Base-by-base conservation (phyloP, 2,888 invertebrate species). In the Macrosoma leucophasiata region DNA sequence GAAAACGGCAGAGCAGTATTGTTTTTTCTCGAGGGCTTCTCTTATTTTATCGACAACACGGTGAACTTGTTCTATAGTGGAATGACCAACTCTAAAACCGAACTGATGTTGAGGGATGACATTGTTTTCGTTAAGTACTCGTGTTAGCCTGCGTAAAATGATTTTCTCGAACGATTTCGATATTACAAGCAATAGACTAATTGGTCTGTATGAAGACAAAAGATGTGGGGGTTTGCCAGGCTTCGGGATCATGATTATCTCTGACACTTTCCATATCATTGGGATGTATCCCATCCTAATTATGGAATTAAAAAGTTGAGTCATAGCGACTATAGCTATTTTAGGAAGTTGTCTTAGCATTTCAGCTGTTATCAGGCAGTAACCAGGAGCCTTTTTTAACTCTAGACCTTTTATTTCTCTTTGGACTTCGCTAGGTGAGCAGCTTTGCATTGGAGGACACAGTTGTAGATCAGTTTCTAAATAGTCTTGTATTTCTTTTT, bases 21-120 rank as follows among this genome's bases (percentile, higher is more conserved):
- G 36, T 27, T 43, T 43, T 1, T 8, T 11, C 33, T 46, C 36
- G 8, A 39, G 35, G 2, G 38, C 4, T 6, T 23, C 14, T 4
- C 33, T 10, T 8, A 46, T 40, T 19, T 29, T 17, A 2, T 34
- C 13, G 7, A 32, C 15, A 14, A 42, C 21, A 14, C 35, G 28
- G 22, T 34, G 40, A 6, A 39, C 22, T 10, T 44, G 38, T 6
- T 41, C 39, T 1, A 38, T 14, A 9, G 41, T 44, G 9, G 26
- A 27, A 21, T 41, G 44, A 10, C 26, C 21, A 14, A n/a, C 29
- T 13, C 39, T 19, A 17, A 39, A 36, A 0, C 41, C 39, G 15
- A 46, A 46, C 10, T 47, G 43, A 14, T 47, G 41, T 4, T 33
- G 14, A 4, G 43, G 42, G 4, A 41, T 38, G 8, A 38, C n/a